Base-by-base conservation (phyloP, 2,113 vertebrate genomes). In the Dissostichus mawsoni region DNA sequence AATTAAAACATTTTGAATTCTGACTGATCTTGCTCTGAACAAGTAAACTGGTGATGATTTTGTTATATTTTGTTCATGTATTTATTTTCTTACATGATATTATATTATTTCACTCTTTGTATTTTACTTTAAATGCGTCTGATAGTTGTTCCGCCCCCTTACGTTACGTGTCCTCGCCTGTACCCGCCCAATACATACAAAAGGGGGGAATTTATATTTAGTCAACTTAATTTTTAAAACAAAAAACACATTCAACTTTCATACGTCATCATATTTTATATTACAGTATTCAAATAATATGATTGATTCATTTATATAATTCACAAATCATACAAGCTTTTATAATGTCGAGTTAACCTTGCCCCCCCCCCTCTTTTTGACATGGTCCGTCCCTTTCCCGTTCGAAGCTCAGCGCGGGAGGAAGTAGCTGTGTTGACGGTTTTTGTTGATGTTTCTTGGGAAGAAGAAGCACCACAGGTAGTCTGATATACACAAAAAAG, bases 361-460 rank as follows among this genome's bases (percentile, higher is more conserved):
- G 0, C 1, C 1, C 8, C 5, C 5, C 1, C 14, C 41, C 0
- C 53, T 74, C 61, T 12, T 12, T 6, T 0, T 0, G 0, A 68
- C 29, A 80, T 94, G 89, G 87, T 88, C 3, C 50, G 50, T 12
- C 82, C 93, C 87, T 8, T 0, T 4, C 2, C 53, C 1, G 51
- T 94, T 94, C 73, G 80, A 95, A 93, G 33, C 61, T 53, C 8
- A 41, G 76, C 75, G 94, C 94, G 93, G 90, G 94, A 94, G 67
- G 81, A 91, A 65, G 86, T 55, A 17, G 57, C 41, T 12, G 11
- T 16, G 13, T 45, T 5, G 11, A 4, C 63, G 57, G 69, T 18
- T 52, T 53, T 78, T 76, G 58, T 74, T 77, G 62, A 57, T 5
- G 57, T 57, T 79, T 69, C 0, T 20, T 0, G 6, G 44, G 14